Evolutionary conservation across 1,140 invertebrate genomes (phyloP).

Genomic region (Pachypsylla venusta): DNA sequence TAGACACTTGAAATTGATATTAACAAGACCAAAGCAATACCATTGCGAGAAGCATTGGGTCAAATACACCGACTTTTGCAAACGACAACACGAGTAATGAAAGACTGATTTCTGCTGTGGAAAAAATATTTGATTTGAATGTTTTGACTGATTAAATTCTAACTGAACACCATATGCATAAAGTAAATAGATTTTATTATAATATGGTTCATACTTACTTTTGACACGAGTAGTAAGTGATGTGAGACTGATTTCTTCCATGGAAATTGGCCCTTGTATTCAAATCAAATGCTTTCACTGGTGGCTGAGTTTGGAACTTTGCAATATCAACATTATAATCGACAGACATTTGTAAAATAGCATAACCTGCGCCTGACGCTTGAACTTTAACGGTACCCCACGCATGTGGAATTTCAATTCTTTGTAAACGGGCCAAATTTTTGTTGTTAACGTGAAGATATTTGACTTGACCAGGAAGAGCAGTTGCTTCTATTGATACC

Average conservation of each 20-base stretch:
- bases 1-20: no score
- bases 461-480: conserved; percentile 48
- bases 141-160: no score
- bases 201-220: conserved; percentile 44
- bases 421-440: conserved; percentile 59
- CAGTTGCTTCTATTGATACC: conserved; percentile 69
- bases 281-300: conserved; percentile 58
- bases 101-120: no score
- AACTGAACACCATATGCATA: neutral
- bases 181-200: neutral
- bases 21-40: no score
- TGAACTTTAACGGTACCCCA: conserved; percentile 85
- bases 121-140: no score
- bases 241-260: conserved; percentile 86
- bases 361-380: conserved; percentile 78
- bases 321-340: conserved; percentile 84
- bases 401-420: conserved; percentile 71
- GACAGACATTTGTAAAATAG: conserved; percentile 83
- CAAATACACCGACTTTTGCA: no score
- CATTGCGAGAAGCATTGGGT: no score
- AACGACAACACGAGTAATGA: no score
- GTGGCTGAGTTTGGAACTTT: conserved; percentile 72
- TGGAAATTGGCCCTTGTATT: conserved; percentile 53
- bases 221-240: conserved; percentile 65
- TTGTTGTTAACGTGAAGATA: conserved; percentile 53